Evolutionary conservation across 2,888 invertebrate species (phyloP).

Genomic region (Margaritifera margaritifera): DNA sequence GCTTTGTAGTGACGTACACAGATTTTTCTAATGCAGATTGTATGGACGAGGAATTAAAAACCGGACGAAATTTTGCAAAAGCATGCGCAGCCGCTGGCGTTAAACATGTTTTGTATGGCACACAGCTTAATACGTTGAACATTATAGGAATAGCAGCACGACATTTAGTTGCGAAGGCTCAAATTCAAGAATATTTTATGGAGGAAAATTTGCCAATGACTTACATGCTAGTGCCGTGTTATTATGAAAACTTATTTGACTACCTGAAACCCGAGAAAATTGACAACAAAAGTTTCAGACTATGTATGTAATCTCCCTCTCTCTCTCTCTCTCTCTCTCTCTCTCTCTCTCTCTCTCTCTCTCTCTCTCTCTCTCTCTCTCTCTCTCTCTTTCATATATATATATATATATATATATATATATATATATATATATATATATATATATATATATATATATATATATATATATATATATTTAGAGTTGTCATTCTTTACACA

Average conservation of each 20-base stretch:
- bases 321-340: no score
- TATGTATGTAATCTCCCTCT: constrained; percentile 39
- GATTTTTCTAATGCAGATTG: constrained; percentile 56
- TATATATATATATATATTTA: neutral
- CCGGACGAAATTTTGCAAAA: constrained; percentile 62
- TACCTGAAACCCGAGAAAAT: constrained; percentile 40
- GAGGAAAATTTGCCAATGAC: constrained; percentile 56
- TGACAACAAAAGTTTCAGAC: constrained; percentile 34
- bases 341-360: no score
- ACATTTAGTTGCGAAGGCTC: constrained; percentile 67
- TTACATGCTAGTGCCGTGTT: constrained; percentile 60
- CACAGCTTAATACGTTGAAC: constrained; percentile 59
- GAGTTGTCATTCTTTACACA: no score
- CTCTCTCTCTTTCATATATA: no score
- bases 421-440: no score
- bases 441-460: no score
- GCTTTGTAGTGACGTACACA: constrained; percentile 61
- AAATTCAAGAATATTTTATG: constrained; percentile 59
- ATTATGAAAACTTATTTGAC: constrained; percentile 60
- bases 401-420: no score
- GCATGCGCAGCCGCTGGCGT: constrained; percentile 53
- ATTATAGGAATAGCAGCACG: constrained; percentile 59
- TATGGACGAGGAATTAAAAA: constrained; percentile 54
- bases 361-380: no score
- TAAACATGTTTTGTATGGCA: constrained; percentile 62